Evolutionary conservation across 2,113 vertebrate genomes (phyloP).

Genomic region (Trematomus loennbergii): DNA sequence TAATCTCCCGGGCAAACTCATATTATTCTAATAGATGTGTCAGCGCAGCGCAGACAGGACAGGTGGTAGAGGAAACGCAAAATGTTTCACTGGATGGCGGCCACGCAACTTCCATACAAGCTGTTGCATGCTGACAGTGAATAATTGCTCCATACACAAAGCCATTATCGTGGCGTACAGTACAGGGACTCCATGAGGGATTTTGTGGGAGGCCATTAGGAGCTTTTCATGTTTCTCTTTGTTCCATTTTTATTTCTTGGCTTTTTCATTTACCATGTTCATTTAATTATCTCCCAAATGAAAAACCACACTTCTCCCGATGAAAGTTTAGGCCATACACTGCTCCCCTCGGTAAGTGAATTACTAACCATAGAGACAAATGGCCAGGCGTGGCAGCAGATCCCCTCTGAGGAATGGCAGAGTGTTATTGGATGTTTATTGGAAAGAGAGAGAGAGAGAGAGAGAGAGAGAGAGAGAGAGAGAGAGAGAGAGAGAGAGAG

Average conservation of each 20-base stretch:
- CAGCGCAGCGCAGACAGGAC: constrained; percentile 50
- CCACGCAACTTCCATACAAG: constrained; percentile 62
- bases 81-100: constrained; percentile 57
- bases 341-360: constrained; percentile 50
- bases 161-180: constrained; percentile 28
- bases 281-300: constrained; percentile 58
- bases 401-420: constrained; percentile 56
- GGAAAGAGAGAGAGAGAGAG: constrained; percentile 49
- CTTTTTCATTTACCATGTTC: constrained; percentile 42
- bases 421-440: constrained; percentile 66
- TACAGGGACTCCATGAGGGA: constrained; percentile 23
- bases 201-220: constrained; percentile 16
- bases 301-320: constrained; percentile 54
- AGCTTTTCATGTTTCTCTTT: constrained; percentile 53
- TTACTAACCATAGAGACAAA: constrained; percentile 73
- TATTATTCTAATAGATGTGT: constrained; percentile 65
- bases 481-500: constrained; percentile 23
- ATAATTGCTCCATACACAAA: constrained; percentile 33
- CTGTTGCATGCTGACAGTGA: constrained; percentile 62
- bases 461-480: constrained; percentile 38
- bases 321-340: constrained; percentile 50
- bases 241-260: constrained; percentile 27
- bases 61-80: constrained; percentile 61
- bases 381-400: constrained; percentile 63
- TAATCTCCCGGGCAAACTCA: constrained; percentile 52